These are phyloP conservation scores for Oryzias javanicus DNA, from an alignment of 2,113 vertebrate genomes.

Conservation along the genomic window DNA sequence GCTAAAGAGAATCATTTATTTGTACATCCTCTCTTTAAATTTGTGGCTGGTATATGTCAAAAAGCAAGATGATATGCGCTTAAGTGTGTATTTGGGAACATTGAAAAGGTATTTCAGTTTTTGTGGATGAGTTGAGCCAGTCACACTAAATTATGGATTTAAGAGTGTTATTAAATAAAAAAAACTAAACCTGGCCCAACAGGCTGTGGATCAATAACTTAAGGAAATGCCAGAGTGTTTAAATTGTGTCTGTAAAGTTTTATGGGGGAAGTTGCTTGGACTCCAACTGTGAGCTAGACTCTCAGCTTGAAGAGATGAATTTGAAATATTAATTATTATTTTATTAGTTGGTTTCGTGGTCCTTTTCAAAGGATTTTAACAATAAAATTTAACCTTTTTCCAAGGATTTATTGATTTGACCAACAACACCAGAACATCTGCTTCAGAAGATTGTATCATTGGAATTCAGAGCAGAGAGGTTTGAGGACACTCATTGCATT, in stretches of 20 bases:
- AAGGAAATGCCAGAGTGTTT: no score
- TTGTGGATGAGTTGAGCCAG: slow-evolving; percentile 37
- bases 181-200: not conserved
- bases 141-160: slow-evolving; percentile 21
- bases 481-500: not conserved
- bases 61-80: slow-evolving; percentile 32
- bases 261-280: no score
- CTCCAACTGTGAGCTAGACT: no score
- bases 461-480: not conserved
- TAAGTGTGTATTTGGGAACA: slow-evolving; percentile 40
- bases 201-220: no score
- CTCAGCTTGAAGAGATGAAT: no score
- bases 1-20: not conserved
- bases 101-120: slow-evolving; percentile 44
- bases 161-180: slow-evolving; percentile 2
- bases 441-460: not conserved
- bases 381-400: no score
- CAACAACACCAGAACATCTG: not conserved
- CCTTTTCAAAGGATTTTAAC: no score
- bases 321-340: no score
- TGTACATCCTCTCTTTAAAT: not conserved
- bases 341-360: no score
- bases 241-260: no score
- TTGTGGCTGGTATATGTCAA: slow-evolving; percentile 31
- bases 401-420: no score